Evolutionary conservation across 2,888 invertebrate species (phyloP).

Genomic region (Anticlea derivata): DNA sequence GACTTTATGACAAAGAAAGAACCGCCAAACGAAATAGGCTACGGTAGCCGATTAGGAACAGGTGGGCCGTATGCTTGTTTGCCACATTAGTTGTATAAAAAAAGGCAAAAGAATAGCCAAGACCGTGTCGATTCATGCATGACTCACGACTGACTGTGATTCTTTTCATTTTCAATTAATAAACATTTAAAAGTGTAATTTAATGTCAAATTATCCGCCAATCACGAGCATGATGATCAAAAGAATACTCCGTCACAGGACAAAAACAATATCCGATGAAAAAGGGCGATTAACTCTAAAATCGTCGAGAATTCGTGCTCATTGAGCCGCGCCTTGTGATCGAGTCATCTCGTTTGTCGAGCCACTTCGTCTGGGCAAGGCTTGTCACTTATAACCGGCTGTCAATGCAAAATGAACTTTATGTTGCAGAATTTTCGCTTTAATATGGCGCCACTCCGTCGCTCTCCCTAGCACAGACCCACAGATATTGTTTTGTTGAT

Average conservation of each 20-base stretch:
- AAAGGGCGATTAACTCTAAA: slow-evolving; percentile 35
- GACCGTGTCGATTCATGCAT: too few species aligned
- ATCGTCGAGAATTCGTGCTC: slow-evolving; percentile 32
- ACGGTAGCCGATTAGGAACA: too few species aligned
- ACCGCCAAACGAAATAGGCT: too few species aligned
- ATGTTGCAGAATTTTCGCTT: not conserved
- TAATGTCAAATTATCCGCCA: slow-evolving; percentile 15
- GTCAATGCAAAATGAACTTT: slow-evolving; percentile 7
- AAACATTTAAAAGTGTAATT: not conserved
- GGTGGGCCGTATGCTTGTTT: too few species aligned
- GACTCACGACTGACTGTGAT: too few species aligned
- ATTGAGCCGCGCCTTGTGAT: slow-evolving; percentile 28
- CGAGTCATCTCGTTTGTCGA: slow-evolving; percentile 27
- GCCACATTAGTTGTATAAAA: too few species aligned
- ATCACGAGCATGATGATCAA: slow-evolving; percentile 25
- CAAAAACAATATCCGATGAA: slow-evolving; percentile 34
- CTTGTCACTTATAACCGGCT: not conserved
- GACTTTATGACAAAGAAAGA: too few species aligned
- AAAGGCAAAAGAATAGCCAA: too few species aligned
- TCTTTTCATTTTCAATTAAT: too few species aligned
- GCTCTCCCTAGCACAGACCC: too few species aligned
- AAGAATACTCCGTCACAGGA: slow-evolving; percentile 24
- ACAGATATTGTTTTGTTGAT: too few species aligned
- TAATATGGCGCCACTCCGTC: not conserved
- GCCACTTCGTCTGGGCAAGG: slow-evolving; percentile 12